phyloP scores from a whole-genome alignment of 2,797 vertebrate species.

The Sitta carolinensis region DNA sequence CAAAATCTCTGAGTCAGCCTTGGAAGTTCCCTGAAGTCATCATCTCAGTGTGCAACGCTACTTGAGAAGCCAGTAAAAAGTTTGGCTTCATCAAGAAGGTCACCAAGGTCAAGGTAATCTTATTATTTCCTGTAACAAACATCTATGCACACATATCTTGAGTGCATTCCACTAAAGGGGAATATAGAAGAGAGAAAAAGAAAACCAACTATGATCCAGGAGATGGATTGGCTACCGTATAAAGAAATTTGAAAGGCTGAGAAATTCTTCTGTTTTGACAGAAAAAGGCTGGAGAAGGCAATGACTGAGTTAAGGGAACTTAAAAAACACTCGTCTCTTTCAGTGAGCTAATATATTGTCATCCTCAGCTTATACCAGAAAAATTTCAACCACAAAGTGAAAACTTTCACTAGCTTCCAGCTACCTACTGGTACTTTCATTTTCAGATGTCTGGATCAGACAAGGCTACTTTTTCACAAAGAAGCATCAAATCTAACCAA shows the following conservation, averaged over 20 bases:
- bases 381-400: not conserved
- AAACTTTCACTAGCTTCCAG: not conserved
- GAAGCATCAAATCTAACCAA: not conserved
- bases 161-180: not conserved
- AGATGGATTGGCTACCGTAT: not conserved
- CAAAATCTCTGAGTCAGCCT: not conserved
- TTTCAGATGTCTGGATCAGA: not conserved
- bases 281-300: not conserved
- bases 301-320: not conserved
- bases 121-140: not conserved
- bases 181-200: not conserved
- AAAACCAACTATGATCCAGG: not conserved
- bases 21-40: not conserved
- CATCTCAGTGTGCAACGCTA: not conserved
- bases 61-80: not conserved
- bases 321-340: not conserved
- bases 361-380: not conserved
- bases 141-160: rapidly evolving
- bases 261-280: not conserved
- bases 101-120: not conserved
- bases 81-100: not conserved
- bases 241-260: not conserved
- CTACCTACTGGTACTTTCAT: not conserved
- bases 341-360: not conserved
- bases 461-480: not conserved